phyloP scores from a whole-genome alignment of 2,113 vertebrate species.

The Tonatia bakeri region DNA sequence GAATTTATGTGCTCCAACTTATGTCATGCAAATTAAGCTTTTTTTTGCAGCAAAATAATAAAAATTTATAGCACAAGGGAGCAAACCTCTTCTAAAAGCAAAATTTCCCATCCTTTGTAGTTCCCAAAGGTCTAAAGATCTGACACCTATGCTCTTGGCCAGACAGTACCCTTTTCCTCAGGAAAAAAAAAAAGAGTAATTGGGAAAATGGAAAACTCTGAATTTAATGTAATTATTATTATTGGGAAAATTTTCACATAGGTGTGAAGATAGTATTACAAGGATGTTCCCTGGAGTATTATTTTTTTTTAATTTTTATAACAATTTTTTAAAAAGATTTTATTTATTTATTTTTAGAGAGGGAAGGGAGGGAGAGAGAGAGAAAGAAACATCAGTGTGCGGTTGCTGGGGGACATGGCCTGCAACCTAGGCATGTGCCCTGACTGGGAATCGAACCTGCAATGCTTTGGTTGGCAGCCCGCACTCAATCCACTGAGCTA shows the following conservation, averaged over 20 bases:
- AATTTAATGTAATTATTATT: slow-evolving; percentile 2
- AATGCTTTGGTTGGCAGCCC: too few relatives aligned
- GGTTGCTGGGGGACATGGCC: too few relatives aligned
- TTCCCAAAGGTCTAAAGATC: not conserved
- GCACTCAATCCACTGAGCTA: too few relatives aligned
- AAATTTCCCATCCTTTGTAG: not conserved
- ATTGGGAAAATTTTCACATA: not conserved
- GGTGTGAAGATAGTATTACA: not conserved
- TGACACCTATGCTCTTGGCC: not conserved
- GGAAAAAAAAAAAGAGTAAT: not conserved
- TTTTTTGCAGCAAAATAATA: not conserved
- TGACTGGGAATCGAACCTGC: too few relatives aligned
- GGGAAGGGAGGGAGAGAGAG: too few relatives aligned
- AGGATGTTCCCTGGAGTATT: not conserved
- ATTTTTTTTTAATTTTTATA: too few relatives aligned
- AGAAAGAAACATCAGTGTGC: too few relatives aligned
- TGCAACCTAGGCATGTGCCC: too few relatives aligned
- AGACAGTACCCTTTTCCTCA: not conserved
- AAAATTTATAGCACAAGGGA: not conserved
- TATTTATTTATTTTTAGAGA: too few relatives aligned
- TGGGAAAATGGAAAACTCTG: not conserved
- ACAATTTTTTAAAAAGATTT: too few relatives aligned
- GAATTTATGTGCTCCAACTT: not conserved
- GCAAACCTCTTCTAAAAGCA: not conserved
- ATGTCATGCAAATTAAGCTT: not conserved